Evolutionary conservation across 2,113 vertebrate species (phyloP), one percentile per base, ranked within the genome.

Genomic region (Aspidoscelis tigris): DNA sequence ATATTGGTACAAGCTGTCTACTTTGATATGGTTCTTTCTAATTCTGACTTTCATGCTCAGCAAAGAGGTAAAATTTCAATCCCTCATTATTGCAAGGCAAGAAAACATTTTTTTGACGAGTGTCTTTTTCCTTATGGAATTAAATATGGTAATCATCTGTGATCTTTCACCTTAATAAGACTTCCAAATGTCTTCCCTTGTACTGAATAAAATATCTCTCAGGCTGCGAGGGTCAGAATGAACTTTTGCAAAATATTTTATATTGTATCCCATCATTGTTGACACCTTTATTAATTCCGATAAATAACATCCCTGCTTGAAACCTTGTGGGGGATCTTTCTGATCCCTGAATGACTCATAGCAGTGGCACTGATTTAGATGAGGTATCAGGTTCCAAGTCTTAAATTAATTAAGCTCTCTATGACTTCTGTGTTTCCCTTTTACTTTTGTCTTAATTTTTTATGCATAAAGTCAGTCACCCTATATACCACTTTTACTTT

Each of bases 381-480:
- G 58, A 16, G 64, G 33, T 21, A n/a, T 47, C 12, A 14, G 22
- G 33, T 76, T 76, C 26, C 43, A 41, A 5, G 11, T 83, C 21
- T 26, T 83, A 66, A 83, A 50, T 76, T 76, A 76, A 65, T 33
- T 47, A 43, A 83, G 44, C 72, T 41, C 16, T 50, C 70, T 61
- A 0, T 69, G 0, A 0, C n/a, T 58, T 41, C n/a, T 65, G 14
- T 75, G 4, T 75, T 10, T 66, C n/a, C 21, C 64, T 71, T 2
- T 71, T 43, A 43, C 79, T 10, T 76, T 79, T 0, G 50, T 50
- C 84, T 65, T 74, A 78, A 74, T 84, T 20, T 41, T 83, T 69
- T 78, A n/a, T 58, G 81, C 81, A 33, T 80, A 3, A 7, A 44
- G 66, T 44, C 61, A 75, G 58, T 68, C 87, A 79, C 20, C 41